Evolutionary conservation across 2,888 invertebrate genomes (phyloP).

Genomic region (Acanthosepion esculentum): DNA sequence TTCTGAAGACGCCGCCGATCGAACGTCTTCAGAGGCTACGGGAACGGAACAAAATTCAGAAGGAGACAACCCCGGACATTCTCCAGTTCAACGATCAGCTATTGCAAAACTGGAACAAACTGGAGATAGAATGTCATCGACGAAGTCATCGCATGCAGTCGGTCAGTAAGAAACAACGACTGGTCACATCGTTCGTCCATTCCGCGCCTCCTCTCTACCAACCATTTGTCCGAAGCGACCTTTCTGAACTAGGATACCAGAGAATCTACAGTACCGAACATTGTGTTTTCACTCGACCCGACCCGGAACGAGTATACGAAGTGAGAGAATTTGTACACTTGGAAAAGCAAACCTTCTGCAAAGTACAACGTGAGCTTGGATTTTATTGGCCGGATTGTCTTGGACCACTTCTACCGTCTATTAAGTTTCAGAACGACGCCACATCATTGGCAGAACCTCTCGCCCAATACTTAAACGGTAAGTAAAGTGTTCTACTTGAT

Average conservation of each 20-base stretch:
- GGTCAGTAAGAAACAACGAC: background rate
- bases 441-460: background rate
- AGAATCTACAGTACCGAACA: background rate
- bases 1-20: constrained; percentile 72
- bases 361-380: constrained; percentile 24
- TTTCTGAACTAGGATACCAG: background rate
- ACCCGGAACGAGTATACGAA: no score
- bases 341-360: background rate
- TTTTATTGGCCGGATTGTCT: constrained; percentile 35
- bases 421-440: constrained; percentile 38
- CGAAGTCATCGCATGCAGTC: background rate
- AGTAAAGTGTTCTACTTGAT: background rate
- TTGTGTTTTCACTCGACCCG: background rate
- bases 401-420: background rate
- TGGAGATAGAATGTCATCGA: constrained; percentile 56
- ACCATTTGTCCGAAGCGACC: background rate
- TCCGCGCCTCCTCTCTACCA: background rate
- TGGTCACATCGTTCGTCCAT: background rate
- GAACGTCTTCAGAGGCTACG: constrained; percentile 56
- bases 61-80: constrained; percentile 54
- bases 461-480: background rate
- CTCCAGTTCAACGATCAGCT: constrained; percentile 67
- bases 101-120: constrained; percentile 63
- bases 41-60: background rate
- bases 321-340: no score